phyloP scores from a whole-genome alignment of 2,888 invertebrate genomes.

The Stictocephala bisonia region DNA sequence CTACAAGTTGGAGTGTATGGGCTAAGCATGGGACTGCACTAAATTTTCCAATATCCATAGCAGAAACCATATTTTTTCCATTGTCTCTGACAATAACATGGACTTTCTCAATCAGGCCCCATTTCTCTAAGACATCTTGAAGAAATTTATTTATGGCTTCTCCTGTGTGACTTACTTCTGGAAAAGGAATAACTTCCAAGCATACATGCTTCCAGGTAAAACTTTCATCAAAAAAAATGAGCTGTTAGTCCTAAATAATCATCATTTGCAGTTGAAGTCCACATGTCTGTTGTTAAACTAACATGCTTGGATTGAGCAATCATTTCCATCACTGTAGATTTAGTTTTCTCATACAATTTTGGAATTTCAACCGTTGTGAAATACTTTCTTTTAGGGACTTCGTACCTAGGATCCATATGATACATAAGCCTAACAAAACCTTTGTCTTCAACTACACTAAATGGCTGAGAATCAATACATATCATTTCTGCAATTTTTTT shows the following conservation, averaged over 20 bases:
- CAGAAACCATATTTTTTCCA: conserved; percentile 5
- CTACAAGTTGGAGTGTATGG: background rate
- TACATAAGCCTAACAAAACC: no score
- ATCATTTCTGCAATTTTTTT: no score
- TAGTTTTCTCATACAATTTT: background rate
- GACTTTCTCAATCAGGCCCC: background rate
- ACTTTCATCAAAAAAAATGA: background rate
- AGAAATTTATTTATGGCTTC: background rate
- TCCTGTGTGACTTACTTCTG: conserved; percentile 3
- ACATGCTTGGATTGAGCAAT: background rate
- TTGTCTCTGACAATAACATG: conserved; percentile 16
- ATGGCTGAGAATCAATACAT: no score
- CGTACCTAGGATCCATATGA: conserved; percentile 16
- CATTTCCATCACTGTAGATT: background rate
- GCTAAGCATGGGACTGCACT: conserved; percentile 11
- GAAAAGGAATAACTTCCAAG: conserved; percentile 23
- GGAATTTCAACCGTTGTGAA: background rate
- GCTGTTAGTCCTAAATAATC: conserved; percentile 4
- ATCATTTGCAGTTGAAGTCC: conserved; percentile 16
- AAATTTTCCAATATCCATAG: conserved; percentile 3
- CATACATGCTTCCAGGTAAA: conserved; percentile 23
- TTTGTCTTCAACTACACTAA: no score
- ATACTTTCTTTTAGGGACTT: conserved; percentile 21
- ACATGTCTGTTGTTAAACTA: conserved; percentile 12
- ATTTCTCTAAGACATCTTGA: background rate